Evolutionary conservation across 2,797 vertebrate species (phyloP), one percentile per base, ranked within the genome.

Genomic region (Enteromius thamalakanensis): DNA sequence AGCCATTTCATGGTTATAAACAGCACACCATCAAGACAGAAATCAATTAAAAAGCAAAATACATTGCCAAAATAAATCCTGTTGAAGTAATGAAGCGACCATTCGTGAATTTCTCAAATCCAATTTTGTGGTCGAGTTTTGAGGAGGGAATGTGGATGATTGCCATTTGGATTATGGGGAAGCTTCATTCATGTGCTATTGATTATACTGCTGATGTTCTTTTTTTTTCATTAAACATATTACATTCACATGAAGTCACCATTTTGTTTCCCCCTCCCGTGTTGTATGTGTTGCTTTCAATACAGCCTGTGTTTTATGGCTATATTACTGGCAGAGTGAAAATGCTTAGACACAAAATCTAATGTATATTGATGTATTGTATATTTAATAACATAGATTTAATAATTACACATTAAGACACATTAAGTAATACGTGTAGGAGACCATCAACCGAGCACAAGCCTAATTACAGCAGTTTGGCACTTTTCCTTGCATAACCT

Each of bases 21-120:
- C 80, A 76, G 80, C 45, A 77, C 72, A 75, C 60, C 69, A 84
- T 84, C 70, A 80, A 79, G 81, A 83, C 76, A 75, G 67, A 80
- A 85, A 81, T 83, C 80, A 87, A 85, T 87, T 87, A 85, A 84
- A 81, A 83, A 58, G 81, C 60, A 76, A 86, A 86, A 85, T 76
- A 82, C 84, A 69, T 72, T 83, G 74, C 81, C 68, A 80, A 77
- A 84, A 83, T 84, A 87, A 87, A 87, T 74, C 81, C 80, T 72
- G 81, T 76, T 64, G 79, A 84, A 85, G 82, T 88, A 89, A 88
- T 87, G 86, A 88, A 72, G 71, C 79, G 72, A 78, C 85, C 86
- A 87, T 89, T 88, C 82, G 85, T 87, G 86, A 87, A 86, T 82
- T 87, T 87, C 85, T 83, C 79, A 83, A 84, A 88, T 86, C 84